phyloP scores from a whole-genome alignment of 2,888 invertebrate genomes.

The Nephrotoma appendiculata region DNA sequence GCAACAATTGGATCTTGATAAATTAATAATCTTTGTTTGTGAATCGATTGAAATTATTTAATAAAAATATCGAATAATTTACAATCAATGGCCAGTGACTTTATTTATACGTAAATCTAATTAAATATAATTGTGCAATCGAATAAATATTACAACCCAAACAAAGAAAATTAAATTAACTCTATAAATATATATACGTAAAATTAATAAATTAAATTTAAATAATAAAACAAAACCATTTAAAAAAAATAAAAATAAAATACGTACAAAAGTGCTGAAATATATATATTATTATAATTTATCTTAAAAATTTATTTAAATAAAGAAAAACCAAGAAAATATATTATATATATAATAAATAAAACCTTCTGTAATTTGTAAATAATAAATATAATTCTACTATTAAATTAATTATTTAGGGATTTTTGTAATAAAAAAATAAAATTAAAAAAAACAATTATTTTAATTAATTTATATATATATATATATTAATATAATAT shows the following conservation, averaged over 20 bases:
- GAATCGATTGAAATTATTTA: conserved; percentile 12
- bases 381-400: not conserved
- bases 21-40: not conserved
- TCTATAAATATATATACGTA: not conserved
- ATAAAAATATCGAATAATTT: not conserved
- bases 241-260: not conserved
- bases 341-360: not conserved
- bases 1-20: not conserved
- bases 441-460: not conserved
- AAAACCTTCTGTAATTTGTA: not conserved
- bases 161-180: not conserved
- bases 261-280: conserved; percentile 4
- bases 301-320: not conserved
- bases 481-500: not conserved
- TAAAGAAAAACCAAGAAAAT: not conserved
- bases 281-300: not conserved
- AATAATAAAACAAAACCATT: not conserved
- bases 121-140: not conserved
- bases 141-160: not conserved
- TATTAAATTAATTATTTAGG: not conserved
- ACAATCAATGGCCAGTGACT: not conserved
- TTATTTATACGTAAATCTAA: not conserved
- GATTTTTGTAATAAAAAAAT: not conserved
- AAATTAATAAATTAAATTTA: not conserved
- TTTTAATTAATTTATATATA: not conserved